phyloP scores from a whole-genome alignment of 2,888 invertebrate species.

The Incurvaria masculella region DNA sequence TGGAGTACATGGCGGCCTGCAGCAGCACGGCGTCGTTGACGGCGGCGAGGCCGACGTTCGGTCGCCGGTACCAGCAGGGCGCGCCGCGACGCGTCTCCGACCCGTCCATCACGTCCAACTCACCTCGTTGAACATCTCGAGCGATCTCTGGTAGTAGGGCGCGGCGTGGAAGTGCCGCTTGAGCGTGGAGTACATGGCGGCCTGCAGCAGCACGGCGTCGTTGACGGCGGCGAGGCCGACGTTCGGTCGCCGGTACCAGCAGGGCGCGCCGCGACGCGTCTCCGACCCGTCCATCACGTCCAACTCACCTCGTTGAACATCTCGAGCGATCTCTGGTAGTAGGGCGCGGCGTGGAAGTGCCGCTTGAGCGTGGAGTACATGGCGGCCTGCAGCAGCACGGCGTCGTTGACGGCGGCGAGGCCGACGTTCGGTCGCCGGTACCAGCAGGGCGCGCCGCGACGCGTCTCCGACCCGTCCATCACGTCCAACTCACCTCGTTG shows the following conservation, averaged over 20 bases:
- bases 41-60: slow-evolving; percentile 69
- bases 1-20: slow-evolving; percentile 71
- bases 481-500: slow-evolving; percentile 63
- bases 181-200: slow-evolving; percentile 74
- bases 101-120: too few relatives aligned
- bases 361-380: slow-evolving; percentile 76
- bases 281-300: too few relatives aligned
- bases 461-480: too few relatives aligned
- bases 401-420: slow-evolving; percentile 80
- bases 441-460: slow-evolving; percentile 93
- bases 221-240: slow-evolving; percentile 78
- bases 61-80: slow-evolving; percentile 85
- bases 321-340: slow-evolving; percentile 76
- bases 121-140: slow-evolving; percentile 85
- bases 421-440: slow-evolving; percentile 72
- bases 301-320: slow-evolving; percentile 73
- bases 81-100: slow-evolving; percentile 79
- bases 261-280: slow-evolving; percentile 81
- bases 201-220: slow-evolving; percentile 79
- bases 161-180: slow-evolving; percentile 72
- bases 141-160: slow-evolving; percentile 70
- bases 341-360: slow-evolving; percentile 71
- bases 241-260: slow-evolving; percentile 82
- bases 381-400: slow-evolving; percentile 72
- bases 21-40: slow-evolving; percentile 85